Conservation (phyloP, 2,888 invertebrate genomes). For the Drosophila helvetica region DNA sequence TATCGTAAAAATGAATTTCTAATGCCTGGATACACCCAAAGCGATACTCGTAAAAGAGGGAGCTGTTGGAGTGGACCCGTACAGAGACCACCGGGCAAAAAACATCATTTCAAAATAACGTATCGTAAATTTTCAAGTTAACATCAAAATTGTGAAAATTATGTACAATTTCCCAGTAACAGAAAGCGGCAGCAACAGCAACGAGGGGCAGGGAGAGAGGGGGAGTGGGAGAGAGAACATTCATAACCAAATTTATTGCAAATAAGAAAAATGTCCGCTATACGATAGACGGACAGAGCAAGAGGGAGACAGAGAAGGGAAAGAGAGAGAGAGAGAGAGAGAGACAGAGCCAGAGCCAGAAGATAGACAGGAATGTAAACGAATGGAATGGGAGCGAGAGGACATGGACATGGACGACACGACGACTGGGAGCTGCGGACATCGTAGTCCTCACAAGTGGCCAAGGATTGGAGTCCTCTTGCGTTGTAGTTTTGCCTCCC, state of each 20-base stretch:
- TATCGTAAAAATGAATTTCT: slow-evolving; percentile 66
- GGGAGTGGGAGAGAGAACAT: slow-evolving; percentile 57
- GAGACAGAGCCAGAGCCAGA: not conserved
- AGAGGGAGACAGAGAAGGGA: not conserved
- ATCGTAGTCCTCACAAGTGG: slow-evolving; percentile 58
- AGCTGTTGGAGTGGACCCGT: slow-evolving; percentile 4
- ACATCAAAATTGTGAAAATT: slow-evolving; percentile 82
- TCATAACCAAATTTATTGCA: slow-evolving; percentile 83
- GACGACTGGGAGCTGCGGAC: slow-evolving; percentile 60
- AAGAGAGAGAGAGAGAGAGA: slow-evolving; percentile 6
- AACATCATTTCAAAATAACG: slow-evolving; percentile 77
- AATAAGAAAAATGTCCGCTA: slow-evolving; percentile 81
- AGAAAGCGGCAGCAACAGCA: slow-evolving; percentile 33
- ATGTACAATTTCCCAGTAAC: slow-evolving; percentile 70
- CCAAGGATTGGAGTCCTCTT: slow-evolving; percentile 43
- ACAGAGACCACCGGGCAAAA: slow-evolving; percentile 21
- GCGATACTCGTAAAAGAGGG: slow-evolving; percentile 7
- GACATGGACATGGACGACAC: slow-evolving; percentile 59
- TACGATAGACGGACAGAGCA: slow-evolving; percentile 52
- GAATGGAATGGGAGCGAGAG: slow-evolving; percentile 43
- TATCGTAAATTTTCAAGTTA: slow-evolving; percentile 81
- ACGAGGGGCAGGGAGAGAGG: slow-evolving; percentile 30
- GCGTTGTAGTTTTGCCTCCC: slow-evolving; percentile 33
- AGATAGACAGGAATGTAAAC: slow-evolving; percentile 39
- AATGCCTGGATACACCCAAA: slow-evolving; percentile 36